Evolutionary conservation across 2,888 invertebrate genomes (phyloP).

Genomic region (Lasius platythorax): DNA sequence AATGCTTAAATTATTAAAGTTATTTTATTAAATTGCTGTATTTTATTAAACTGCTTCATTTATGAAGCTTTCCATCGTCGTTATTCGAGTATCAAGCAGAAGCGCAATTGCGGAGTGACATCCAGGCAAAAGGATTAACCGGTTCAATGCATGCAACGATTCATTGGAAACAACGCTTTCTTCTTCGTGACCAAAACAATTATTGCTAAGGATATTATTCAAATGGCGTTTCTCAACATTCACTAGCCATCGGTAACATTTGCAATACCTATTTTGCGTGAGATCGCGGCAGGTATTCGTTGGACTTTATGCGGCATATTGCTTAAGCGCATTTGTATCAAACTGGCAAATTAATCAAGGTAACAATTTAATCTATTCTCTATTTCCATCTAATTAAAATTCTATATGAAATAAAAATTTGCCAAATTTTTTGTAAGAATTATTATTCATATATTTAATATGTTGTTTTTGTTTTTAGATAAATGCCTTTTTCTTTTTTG

Average conservation of each 20-base stretch:
- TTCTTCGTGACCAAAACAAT: conserved; percentile 75
- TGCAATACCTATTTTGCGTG: conserved; percentile 65
- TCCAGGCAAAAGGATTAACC: conserved; percentile 53
- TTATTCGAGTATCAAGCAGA: conserved; percentile 5
- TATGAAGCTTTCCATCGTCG: neutral
- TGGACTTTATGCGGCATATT: conserved; percentile 69
- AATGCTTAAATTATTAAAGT: conserved; percentile 28
- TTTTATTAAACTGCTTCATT: neutral
- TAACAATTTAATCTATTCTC: neutral
- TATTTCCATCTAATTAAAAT: neutral
- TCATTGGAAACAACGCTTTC: conserved; percentile 63
- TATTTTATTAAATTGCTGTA: conserved; percentile 33
- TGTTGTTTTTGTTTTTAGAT: neutral
- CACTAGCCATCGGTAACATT: conserved; percentile 60
- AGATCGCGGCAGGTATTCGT: conserved; percentile 65
- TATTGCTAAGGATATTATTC: conserved; percentile 76
- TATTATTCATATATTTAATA: neutral
- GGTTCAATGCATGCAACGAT: conserved; percentile 60
- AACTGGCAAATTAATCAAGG: conserved; percentile 3
- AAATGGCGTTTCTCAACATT: conserved; percentile 74
- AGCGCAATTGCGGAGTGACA: neutral
- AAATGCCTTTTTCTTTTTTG: neutral
- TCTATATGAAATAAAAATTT: neutral
- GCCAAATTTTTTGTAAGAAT: neutral
- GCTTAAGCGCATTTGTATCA: conserved; percentile 67